phyloP scores from a whole-genome alignment of 1,140 invertebrate species.

The Mycetomoellerius zeteki region DNA sequence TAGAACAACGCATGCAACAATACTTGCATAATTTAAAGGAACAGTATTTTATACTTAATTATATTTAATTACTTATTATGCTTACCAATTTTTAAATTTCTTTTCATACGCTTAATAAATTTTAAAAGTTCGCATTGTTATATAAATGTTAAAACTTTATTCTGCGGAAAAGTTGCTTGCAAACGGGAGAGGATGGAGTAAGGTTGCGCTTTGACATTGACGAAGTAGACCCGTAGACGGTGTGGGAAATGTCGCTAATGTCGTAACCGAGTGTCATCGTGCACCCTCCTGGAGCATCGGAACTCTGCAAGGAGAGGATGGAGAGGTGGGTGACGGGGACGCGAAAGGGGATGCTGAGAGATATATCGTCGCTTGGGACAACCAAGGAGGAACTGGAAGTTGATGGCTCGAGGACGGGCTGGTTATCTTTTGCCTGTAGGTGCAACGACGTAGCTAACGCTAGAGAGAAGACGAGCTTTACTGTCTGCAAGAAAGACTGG shows the following conservation, averaged over 20 bases:
- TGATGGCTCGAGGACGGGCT: slow-evolving; percentile 70
- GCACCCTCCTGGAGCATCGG: slow-evolving; percentile 74
- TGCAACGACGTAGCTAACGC: slow-evolving; percentile 65
- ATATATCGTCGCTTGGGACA: slow-evolving; percentile 76
- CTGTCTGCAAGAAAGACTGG: slow-evolving; percentile 70
- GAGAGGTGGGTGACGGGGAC: slow-evolving; percentile 53
- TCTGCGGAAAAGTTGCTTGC: slow-evolving; percentile 68
- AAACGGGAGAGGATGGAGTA: slow-evolving; percentile 19
- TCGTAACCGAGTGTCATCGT: slow-evolving; percentile 83
- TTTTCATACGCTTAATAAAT: background rate
- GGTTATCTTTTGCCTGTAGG: slow-evolving; percentile 77
- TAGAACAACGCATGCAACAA: background rate
- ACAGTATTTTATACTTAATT: background rate
- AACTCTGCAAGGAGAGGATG: slow-evolving; percentile 64
- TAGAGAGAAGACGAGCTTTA: slow-evolving; percentile 67
- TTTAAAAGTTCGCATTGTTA: background rate
- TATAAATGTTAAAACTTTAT: slow-evolving; percentile 59
- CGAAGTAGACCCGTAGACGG: slow-evolving; percentile 78
- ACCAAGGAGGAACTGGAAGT: slow-evolving; percentile 56
- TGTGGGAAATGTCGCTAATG: slow-evolving; percentile 82
- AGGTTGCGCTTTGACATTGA: slow-evolving; percentile 79
- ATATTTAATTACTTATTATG: background rate
- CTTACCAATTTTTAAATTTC: background rate
- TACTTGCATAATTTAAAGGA: background rate
- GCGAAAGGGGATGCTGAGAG: slow-evolving; percentile 68